Evolutionary conservation across 92 coral and sea anemone genomes (phyloP).

Genomic region (Paragorgia papillata): DNA sequence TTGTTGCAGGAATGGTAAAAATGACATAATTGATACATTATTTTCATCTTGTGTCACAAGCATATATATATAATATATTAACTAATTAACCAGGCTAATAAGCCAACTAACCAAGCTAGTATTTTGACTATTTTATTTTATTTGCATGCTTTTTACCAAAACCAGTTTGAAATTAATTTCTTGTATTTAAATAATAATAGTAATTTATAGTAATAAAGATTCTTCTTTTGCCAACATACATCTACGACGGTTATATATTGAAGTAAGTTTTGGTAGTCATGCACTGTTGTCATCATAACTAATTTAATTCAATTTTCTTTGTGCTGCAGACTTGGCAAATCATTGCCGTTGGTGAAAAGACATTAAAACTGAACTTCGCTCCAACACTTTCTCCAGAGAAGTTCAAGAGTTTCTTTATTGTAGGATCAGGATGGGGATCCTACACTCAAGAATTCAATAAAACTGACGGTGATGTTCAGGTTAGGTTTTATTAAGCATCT

Average conservation of each 20-base stretch:
- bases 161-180: no score
- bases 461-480: conserved; percentile 25
- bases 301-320: neutral
- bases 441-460: conserved; percentile 68
- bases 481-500: neutral
- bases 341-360: conserved; percentile 52
- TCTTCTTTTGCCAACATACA: no score
- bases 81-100: no score
- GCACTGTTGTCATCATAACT: neutral
- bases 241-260: no score
- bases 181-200: no score
- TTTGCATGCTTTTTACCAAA: no score
- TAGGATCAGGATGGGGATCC: conserved; percentile 85
- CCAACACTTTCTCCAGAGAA: conserved; percentile 66
- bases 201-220: no score
- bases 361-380: conserved; percentile 72
- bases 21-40: neutral
- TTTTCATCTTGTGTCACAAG: neutral
- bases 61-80: no score
- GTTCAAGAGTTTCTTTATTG: conserved; percentile 82
- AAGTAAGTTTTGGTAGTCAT: no score
- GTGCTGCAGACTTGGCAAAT: conserved; percentile 68
- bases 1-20: conserved; percentile 83
- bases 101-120: no score
- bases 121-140: no score